These are phyloP conservation scores for Crenichthys baileyi DNA, from an alignment of 2,797 vertebrate genomes.

Conservation along the genomic window DNA sequence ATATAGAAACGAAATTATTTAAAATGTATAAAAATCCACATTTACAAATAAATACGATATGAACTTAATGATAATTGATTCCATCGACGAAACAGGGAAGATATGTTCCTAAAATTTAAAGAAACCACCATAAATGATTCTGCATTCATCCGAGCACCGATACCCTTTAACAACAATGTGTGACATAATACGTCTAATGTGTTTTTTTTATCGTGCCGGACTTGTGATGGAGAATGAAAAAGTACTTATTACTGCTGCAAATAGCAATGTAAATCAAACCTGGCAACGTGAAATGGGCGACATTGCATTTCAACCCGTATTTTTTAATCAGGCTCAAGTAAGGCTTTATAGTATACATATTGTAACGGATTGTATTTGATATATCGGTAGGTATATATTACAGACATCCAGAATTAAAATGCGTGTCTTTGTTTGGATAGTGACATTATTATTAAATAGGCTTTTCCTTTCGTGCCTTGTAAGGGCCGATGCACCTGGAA, in stretches of 20 bases:
- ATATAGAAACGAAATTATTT: background rate
- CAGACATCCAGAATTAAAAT: accelerated
- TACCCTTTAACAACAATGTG: no score
- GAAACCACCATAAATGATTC: no score
- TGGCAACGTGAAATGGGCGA: conserved; percentile 54
- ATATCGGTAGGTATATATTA: background rate
- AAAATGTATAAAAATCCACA: background rate
- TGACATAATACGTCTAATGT: background rate
- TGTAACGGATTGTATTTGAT: accelerated
- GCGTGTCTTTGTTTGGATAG: accelerated
- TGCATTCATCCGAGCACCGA: background rate
- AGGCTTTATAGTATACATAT: accelerated
- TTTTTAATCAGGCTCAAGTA: conserved; percentile 13
- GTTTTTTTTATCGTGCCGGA: background rate
- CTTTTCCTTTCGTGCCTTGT: background rate
- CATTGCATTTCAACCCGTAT: accelerated
- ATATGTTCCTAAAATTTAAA: background rate
- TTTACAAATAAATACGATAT: background rate
- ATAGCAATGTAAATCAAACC: conserved; percentile 17
- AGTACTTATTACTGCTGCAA: background rate
- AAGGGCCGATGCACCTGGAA: conserved; percentile 17
- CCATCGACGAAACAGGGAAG: no score
- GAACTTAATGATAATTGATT: background rate
- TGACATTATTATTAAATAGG: accelerated
- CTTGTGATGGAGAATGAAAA: background rate